Evolutionary conservation across 2,888 invertebrate genomes (phyloP).

Genomic region (Drosophila mettleri): DNA sequence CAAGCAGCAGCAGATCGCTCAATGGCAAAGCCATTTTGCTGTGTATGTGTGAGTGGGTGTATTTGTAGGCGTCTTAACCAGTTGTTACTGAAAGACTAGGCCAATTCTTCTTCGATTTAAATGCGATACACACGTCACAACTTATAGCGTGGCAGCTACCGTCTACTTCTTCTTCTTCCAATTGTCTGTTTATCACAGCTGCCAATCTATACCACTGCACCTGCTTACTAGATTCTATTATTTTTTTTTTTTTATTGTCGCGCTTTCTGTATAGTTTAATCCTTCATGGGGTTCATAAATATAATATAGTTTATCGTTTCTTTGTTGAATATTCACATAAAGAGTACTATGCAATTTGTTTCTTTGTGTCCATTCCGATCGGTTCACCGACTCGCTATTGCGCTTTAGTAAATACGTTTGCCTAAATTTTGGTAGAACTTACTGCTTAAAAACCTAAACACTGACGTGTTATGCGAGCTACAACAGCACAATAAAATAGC

Average conservation of each 20-base stretch:
- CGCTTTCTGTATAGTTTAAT: slow-evolving; percentile 32
- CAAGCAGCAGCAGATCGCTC: slow-evolving; percentile 75
- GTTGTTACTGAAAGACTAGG: slow-evolving; percentile 14
- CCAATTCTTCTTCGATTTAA: not conserved
- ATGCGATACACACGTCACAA: slow-evolving; percentile 59
- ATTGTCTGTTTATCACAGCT: slow-evolving; percentile 37
- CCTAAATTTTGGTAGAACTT: slow-evolving; percentile 41
- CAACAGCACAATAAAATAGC: slow-evolving; percentile 21
- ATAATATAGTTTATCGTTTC: not conserved
- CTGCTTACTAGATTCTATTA: slow-evolving; percentile 22
- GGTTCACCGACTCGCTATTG: slow-evolving; percentile 46
- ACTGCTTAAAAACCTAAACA: slow-evolving; percentile 70
- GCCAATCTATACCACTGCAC: slow-evolving; percentile 51
- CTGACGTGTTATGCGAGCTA: slow-evolving; percentile 69
- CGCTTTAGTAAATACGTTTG: slow-evolving; percentile 25
- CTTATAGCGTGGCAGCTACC: slow-evolving; percentile 29
- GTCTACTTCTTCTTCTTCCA: slow-evolving; percentile 19
- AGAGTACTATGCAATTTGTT: slow-evolving; percentile 7
- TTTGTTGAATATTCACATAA: not conserved
- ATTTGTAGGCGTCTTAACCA: slow-evolving; percentile 40
- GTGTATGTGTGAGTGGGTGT: slow-evolving; percentile 17
- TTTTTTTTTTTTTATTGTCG: slow-evolving; percentile 29
- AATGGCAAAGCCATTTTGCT: slow-evolving; percentile 74
- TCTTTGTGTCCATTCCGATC: slow-evolving; percentile 43
- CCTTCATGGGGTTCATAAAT: slow-evolving; percentile 43